A percentile compares a stretch with the other conserved stretches of the same genome.
Evolutionary conservation across 35 echinoderm and acorn worm genomes (phyloP).

Genomic region (Ophioderma brevispina): DNA sequence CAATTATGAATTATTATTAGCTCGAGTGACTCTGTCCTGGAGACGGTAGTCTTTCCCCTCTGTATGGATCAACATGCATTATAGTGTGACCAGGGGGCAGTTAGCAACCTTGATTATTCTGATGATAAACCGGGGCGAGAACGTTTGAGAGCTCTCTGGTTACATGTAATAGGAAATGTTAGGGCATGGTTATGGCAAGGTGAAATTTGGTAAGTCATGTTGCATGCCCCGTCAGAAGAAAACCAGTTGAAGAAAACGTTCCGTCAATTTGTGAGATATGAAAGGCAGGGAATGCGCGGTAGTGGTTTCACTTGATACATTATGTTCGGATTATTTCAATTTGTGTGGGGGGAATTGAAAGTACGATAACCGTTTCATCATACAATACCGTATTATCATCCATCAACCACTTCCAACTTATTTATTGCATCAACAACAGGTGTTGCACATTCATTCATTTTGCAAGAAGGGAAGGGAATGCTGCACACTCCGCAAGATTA

Average conservation of each 20-base stretch:
- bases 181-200: background rate
- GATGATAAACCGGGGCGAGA: background rate
- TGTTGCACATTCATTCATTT: background rate
- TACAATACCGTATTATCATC: no score
- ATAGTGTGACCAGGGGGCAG: background rate
- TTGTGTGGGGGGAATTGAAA: no score
- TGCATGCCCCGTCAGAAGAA: background rate
- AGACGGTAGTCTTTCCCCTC: no score
- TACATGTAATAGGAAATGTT: background rate
- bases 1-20: constrained; percentile 10
- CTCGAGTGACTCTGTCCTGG: background rate
- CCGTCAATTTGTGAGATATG: background rate
- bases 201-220: background rate
- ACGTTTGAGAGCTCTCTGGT: background rate
- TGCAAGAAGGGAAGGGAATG: no score
- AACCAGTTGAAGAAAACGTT: background rate
- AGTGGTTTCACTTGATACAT: background rate
- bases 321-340: background rate
- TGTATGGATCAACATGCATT: no score
- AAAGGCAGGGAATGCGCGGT: background rate
- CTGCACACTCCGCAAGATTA: no score
- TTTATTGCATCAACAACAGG: background rate
- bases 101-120: background rate
- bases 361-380: no score
- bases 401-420: background rate